Conservation (phyloP, 2,797 vertebrate genomes). For the Pangasius macronema region DNA sequence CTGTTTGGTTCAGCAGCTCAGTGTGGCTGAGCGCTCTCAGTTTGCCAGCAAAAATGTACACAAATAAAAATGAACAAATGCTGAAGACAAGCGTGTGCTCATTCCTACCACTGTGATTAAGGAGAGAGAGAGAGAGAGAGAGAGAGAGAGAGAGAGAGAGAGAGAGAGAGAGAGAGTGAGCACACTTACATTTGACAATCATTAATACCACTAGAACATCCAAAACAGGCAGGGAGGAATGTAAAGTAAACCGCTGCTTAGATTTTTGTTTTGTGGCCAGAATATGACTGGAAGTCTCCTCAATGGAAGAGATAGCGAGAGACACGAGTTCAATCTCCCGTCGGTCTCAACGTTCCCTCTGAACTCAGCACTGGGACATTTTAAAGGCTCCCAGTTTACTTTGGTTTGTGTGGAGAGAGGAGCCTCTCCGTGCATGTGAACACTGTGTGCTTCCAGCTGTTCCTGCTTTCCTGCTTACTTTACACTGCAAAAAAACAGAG, state of each 20-base stretch:
- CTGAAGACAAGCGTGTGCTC: not conserved
- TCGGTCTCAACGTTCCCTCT: slow-evolving; percentile 6
- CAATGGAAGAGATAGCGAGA: not conserved
- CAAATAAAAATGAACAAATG: slow-evolving; percentile 17
- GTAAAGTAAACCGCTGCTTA: not conserved
- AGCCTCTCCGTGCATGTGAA: slow-evolving; percentile 42
- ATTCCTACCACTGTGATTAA: not conserved
- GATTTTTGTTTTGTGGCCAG: not conserved
- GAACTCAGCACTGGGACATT: slow-evolving; percentile 31
- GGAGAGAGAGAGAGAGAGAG: too few relatives aligned
- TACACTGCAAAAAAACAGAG: slow-evolving; percentile 55
- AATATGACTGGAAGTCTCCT: not conserved
- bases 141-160: too few relatives aligned
- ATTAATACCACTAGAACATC: not conserved
- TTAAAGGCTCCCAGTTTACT: slow-evolving; percentile 36
- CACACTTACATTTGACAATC: slow-evolving; percentile 16
- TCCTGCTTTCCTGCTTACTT: slow-evolving; percentile 58
- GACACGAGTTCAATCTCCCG: not conserved
- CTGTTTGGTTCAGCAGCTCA: slow-evolving; percentile 20
- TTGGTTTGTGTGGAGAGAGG: slow-evolving; percentile 45
- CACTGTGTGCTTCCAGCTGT: slow-evolving; percentile 69
- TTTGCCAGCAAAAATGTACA: slow-evolving; percentile 22
- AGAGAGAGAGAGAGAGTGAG: too few relatives aligned
- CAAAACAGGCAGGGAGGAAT: not conserved
- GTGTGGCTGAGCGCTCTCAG: not conserved